A percentile compares a stretch with the other conserved stretches of the same genome.
Evolutionary conservation across 2,113 vertebrate genomes (phyloP).

Genomic region (Calidris pygmaea): DNA sequence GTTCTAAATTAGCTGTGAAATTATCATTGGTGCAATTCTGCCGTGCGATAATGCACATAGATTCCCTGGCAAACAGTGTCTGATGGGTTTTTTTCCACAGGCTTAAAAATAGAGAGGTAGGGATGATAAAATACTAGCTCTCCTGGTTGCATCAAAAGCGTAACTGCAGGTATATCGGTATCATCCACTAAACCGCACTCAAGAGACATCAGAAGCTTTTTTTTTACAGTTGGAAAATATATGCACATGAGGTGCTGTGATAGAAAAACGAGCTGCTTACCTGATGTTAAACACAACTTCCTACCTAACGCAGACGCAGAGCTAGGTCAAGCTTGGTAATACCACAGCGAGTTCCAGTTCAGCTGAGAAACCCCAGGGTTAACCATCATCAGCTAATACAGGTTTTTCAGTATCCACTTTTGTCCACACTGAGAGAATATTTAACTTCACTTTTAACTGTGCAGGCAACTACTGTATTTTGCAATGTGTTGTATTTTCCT

Average conservation of each 20-base stretch:
- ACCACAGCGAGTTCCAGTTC: not conserved
- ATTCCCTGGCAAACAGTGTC: not conserved
- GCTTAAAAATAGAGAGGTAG: not conserved
- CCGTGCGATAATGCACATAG: not conserved
- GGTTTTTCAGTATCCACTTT: not conserved
- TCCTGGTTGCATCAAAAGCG: not conserved
- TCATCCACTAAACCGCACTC: not conserved
- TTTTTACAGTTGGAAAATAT: not conserved
- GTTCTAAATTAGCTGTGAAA: constrained; percentile 47
- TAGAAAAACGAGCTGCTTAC: not conserved
- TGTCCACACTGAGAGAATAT: not conserved
- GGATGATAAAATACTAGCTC: not conserved
- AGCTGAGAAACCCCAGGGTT: not conserved
- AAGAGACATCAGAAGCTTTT: not conserved
- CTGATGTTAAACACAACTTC: not conserved
- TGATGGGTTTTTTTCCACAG: not conserved
- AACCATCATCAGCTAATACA: not conserved
- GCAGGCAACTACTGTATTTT: not conserved
- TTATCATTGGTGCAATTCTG: constrained; percentile 9
- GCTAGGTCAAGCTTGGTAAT: not conserved
- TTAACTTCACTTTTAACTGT: not conserved
- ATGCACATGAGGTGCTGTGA: not conserved
- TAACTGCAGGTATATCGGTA: not conserved
- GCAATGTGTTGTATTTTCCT: not conserved
- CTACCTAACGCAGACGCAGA: not conserved